Evolutionary conservation across 1,140 invertebrate genomes (phyloP), one percentile per base, ranked within the genome.

Genomic region (Megalonaias nervosa): DNA sequence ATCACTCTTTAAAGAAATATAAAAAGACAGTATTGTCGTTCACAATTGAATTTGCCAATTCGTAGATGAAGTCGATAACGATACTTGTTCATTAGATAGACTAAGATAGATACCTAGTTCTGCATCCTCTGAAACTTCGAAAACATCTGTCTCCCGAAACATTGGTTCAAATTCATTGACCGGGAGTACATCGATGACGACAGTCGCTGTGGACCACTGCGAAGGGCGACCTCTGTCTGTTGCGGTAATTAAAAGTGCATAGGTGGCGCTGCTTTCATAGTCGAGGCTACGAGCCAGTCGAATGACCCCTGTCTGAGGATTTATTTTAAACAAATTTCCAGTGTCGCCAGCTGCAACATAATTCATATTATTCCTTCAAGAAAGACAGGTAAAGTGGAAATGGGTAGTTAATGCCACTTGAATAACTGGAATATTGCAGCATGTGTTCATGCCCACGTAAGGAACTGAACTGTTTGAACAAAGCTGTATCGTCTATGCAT

Each of bases 161-260:
- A 78, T 74, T 56, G 76, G 76, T 68, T 60, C 71, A 70, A 78
- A 78, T 21, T 78, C 76, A 67, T 78, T 78, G 2, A 73, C 71
- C 4, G 76, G 76, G 3, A 73, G 38, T 48, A 78, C 59, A 19
- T 71, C 62, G 19, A 78, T 55, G 23, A 74, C 74, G 12, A 73
- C 71, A 15, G 70, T 78, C 15, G 65, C 73, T 15, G 71, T 78
- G 5, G 76, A 73, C 65, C 61, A 78, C 55, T 66, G 38, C 21
- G 66, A 48, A 5, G 76, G 76, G 21, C 59, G 70, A 15, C 76
- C 76, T 57, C 64, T 73, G 71, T 78, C 76, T 19, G 76, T 61
- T 5, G 71, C 76, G 19, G 26, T 58, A 19, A 78, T 58, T 2
- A 57, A 56, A 26, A 78, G 12, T 19, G 58, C 48, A 57, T 78